A percentile compares a stretch with the other conserved stretches of the same genome.
phyloP scores from a whole-genome alignment of 1,140 invertebrate species.

The Halesus radiatus region DNA sequence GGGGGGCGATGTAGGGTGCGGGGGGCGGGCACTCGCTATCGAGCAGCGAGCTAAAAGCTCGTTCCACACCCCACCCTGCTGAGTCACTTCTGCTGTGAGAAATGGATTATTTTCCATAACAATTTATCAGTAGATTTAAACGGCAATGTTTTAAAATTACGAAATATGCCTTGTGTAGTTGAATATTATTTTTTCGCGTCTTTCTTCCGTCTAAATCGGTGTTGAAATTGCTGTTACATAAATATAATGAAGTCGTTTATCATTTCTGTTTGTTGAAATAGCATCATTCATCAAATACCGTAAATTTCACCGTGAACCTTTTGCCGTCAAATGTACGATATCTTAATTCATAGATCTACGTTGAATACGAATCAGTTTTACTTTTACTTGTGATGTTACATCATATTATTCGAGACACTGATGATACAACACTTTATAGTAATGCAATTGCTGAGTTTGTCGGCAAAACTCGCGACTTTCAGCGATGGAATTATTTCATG shows the following conservation, averaged over 20 bases:
- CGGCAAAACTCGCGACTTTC: too few relatives aligned
- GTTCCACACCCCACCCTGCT: neutral
- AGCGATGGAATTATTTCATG: too few relatives aligned
- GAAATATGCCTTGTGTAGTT: neutral
- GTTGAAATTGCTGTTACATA: neutral
- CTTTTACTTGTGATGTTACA: too few relatives aligned
- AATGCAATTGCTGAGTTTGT: too few relatives aligned
- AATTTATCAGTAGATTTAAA: slow-evolving; percentile 33
- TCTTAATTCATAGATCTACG: too few relatives aligned
- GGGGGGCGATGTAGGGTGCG: neutral
- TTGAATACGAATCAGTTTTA: too few relatives aligned
- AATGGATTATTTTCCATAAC: slow-evolving; percentile 22
- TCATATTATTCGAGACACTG: too few relatives aligned
- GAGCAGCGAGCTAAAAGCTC: neutral
- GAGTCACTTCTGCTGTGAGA: slow-evolving; percentile 27
- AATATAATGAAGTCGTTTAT: neutral
- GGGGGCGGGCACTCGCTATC: slow-evolving; percentile 8
- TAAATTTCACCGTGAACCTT: too few relatives aligned
- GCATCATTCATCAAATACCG: too few relatives aligned
- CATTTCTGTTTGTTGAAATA: too few relatives aligned
- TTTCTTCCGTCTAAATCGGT: neutral
- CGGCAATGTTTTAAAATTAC: neutral
- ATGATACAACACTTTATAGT: too few relatives aligned
- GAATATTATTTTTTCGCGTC: neutral
- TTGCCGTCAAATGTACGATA: too few relatives aligned